Base-by-base conservation (phyloP, 1,140 invertebrate species). In the Dinothrombium tinctorium region DNA sequence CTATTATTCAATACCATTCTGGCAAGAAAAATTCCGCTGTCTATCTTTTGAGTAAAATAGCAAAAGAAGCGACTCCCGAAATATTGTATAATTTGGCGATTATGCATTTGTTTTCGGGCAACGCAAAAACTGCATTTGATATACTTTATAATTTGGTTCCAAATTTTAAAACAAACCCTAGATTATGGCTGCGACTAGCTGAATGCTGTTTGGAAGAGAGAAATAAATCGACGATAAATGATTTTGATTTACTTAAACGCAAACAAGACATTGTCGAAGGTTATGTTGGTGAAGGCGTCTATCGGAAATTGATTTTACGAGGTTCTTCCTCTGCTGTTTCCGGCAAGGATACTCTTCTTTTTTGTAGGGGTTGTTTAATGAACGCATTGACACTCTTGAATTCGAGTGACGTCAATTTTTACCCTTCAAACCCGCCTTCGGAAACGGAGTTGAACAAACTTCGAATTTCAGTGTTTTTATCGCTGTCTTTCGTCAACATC, bases 121-220 rank as follows among this genome's bases (percentile, higher is more conserved):
- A 72, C 75, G 32, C 89, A 96, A 59, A 96, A 98, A 63, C 89
- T 98, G 54, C 78, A 83, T 56, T 84, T 86, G 11, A 70, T 69
- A 87, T 78, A 60, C 68, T 95, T 6, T 72, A 77, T n/a, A 73
- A 83, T 58, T 76, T 77, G 19, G 69, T 83, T 0, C 72, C 83
- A 47, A 71, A 74, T 36, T 80, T 80, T 51, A 76, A 78, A 41
- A 76, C 73, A 49, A 90, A 89, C 61, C 76, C 83, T 1, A 64
- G 79, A 37, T 64, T 94, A 3, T 95, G 87, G 87, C 57, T 90
- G 23, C 66, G 86, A 47, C 64, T 95, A 49, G 82, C 87, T 1
- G 89, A 95, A 59, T 89, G 84, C 54, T 59, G 56, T 47, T 54
- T 63, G 24, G 58, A 59, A 43, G 22, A 39, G 20, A 6, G 25